phyloP scores from a whole-genome alignment of 2,888 invertebrate genomes.

The Mythimna albipuncta region DNA sequence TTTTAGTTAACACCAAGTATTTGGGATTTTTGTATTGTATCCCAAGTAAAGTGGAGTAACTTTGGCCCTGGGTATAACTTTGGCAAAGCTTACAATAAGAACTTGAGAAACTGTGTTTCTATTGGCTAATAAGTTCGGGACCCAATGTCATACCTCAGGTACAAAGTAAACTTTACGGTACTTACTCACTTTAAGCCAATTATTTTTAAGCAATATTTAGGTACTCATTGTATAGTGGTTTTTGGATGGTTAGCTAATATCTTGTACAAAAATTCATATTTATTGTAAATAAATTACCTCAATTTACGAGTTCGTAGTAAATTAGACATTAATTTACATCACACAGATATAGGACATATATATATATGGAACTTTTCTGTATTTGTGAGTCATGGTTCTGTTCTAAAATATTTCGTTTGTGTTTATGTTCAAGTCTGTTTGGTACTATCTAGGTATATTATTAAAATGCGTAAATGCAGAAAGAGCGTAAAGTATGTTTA shows the following conservation, averaged over 20 bases:
- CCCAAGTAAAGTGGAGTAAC: too few species aligned
- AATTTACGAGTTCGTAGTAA: slow-evolving; percentile 11
- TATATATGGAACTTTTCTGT: not conserved
- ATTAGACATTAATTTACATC: slow-evolving; percentile 25
- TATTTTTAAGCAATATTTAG: slow-evolving; percentile 17
- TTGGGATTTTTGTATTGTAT: slow-evolving; percentile 5
- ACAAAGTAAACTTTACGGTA: not conserved
- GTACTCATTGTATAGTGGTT: slow-evolving; percentile 25
- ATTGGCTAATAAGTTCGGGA: too few species aligned
- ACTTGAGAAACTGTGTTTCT: too few species aligned
- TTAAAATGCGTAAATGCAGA: not conserved
- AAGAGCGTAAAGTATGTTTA: not conserved
- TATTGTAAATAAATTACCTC: slow-evolving; percentile 23
- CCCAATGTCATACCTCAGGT: too few species aligned
- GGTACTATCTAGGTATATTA: not conserved
- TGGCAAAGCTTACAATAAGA: too few species aligned
- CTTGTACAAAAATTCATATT: slow-evolving; percentile 22
- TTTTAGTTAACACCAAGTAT: slow-evolving; percentile 3
- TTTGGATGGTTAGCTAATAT: slow-evolving; percentile 21
- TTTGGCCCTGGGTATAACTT: too few species aligned
- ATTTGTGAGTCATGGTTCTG: not conserved
- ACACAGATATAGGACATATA: slow-evolving; percentile 7
- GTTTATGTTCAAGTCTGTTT: not conserved
- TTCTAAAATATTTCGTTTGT: not conserved
- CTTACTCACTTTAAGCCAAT: slow-evolving; percentile 22